Conservation (phyloP, 2,888 invertebrate species). For the Ormyrus labotus region DNA sequence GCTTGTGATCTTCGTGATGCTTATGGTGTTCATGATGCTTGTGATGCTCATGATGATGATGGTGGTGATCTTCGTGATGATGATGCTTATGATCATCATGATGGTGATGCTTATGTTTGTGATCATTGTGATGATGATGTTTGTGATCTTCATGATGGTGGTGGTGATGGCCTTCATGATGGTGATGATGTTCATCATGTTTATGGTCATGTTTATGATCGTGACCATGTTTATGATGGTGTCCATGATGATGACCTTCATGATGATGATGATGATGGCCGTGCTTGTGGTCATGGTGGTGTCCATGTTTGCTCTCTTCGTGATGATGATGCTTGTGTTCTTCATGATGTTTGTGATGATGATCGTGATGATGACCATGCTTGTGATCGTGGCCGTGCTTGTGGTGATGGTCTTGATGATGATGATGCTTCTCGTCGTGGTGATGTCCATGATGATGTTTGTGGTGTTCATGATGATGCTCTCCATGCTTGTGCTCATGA, state of each 20-base stretch:
- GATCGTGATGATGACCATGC: constrained; percentile 33
- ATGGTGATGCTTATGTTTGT: constrained; percentile 35
- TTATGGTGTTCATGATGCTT: constrained; percentile 40
- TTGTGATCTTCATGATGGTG: constrained; percentile 40
- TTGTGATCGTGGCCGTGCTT: constrained; percentile 21
- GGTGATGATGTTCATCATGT: constrained; percentile 33
- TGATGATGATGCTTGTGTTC: constrained; percentile 40
- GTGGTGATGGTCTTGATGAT: constrained; percentile 31
- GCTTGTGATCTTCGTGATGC: constrained; percentile 31
- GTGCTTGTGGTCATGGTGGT: constrained; percentile 39
- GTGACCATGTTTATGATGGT: constrained; percentile 32
- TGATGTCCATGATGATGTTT: constrained; percentile 23
- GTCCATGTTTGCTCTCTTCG: constrained; percentile 36
- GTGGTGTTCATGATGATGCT: constrained; percentile 27
- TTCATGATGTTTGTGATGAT: constrained; percentile 28
- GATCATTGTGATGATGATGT: constrained; percentile 29
- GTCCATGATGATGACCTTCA: constrained; percentile 31
- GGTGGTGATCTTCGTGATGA: constrained; percentile 39
- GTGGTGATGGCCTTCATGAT: constrained; percentile 36
- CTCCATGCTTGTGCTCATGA: constrained; percentile 38
- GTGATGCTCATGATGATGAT: constrained; percentile 39
- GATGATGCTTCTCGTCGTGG: constrained; percentile 32
- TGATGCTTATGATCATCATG: constrained; percentile 38
- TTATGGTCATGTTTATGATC: constrained; percentile 39
- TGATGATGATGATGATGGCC: constrained; percentile 14